Base-by-base conservation (phyloP, 1,140 invertebrate genomes). In the Diplogasteroides magnus region DNA sequence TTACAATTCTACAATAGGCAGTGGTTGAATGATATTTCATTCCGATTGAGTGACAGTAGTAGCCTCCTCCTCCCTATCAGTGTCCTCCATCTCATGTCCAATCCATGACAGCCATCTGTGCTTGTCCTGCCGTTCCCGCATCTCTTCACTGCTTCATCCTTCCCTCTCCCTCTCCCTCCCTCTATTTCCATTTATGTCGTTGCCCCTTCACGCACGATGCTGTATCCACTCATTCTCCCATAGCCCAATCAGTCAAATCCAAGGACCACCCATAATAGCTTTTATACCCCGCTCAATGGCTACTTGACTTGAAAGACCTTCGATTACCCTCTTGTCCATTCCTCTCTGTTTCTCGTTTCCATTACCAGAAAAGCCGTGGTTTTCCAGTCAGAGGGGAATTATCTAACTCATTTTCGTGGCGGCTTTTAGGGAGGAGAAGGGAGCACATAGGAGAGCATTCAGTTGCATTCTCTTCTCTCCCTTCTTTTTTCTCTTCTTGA, bases 391-490 rank as follows among this genome's bases (percentile, higher is more conserved):
- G n/a, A n/a, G n/a, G n/a, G 11, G 27, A 1, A 23, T 31, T 65
- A 56, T 64, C 27, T 28, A 28, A 2, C 6, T 56, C 48, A 25
- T 65, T 65, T 56, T 65, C 63, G 57, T 2, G 26, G 19, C 31
- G 14, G 63, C 31, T 55, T 65, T 37, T 65, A 56, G 63, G 37
- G 63, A 55, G 57, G 57, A n/a, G n/a, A 56, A 31, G 55, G 26
- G 31, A 55, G 48, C 14, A 55, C 37, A 56, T 65, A 65, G 48
- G 57, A 65, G 55, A 65, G 57, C 63, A 57, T 37, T 65, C 57
- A 37, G 23, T 28, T 28, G 2, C 27, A 56, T 28, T 65, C 55
- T 56, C 37, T 27, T 23, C 25, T 13, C 59, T 2, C 1, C 56
- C n/a, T 56, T 65, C 57, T 64, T 64, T 65, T 62, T 29, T 61